phyloP scores from a whole-genome alignment of 2,888 invertebrate species.

The Calameuta pallipes region DNA sequence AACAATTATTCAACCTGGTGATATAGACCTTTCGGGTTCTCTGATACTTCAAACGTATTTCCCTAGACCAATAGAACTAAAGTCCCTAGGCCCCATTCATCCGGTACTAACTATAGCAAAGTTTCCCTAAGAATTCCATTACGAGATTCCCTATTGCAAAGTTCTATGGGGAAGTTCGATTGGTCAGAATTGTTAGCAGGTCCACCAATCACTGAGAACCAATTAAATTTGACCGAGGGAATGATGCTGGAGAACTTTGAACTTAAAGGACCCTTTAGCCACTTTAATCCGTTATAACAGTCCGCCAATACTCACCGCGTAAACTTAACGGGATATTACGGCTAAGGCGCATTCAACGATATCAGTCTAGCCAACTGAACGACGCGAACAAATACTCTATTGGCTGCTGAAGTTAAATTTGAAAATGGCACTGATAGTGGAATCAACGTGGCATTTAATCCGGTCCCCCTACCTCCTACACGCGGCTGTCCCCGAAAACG shows the following conservation, averaged over 20 bases:
- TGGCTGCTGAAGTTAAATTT: neutral
- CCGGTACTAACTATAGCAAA: neutral
- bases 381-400: neutral
- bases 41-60: neutral
- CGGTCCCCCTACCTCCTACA: too few species aligned
- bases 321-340: neutral
- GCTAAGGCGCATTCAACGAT: neutral
- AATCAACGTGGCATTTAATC: neutral
- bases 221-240: neutral
- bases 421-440: neutral
- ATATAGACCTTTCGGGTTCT: neutral
- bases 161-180: neutral
- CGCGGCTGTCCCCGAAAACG: neutral
- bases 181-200: neutral
- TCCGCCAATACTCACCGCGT: neutral
- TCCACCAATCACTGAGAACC: neutral
- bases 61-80: neutral
- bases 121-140: neutral
- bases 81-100: neutral
- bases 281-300: neutral
- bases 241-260: neutral
- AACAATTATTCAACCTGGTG: neutral
- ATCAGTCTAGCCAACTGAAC: neutral
- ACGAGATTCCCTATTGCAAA: neutral
- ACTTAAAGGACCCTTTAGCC: neutral